phyloP scores from a whole-genome alignment of 2,797 vertebrate species.

The Hybognathus amarus region DNA sequence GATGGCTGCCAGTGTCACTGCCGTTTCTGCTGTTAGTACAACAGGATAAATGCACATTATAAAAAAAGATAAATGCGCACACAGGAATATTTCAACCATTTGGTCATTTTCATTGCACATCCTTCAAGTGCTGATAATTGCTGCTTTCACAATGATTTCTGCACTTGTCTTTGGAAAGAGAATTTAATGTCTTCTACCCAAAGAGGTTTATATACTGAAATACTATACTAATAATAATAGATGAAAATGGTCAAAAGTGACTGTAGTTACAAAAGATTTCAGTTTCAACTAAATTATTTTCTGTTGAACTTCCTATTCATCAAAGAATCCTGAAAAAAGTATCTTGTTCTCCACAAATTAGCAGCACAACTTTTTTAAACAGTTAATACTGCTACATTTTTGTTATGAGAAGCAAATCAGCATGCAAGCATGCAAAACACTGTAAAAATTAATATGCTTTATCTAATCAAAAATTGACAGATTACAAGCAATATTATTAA shows the following conservation, averaged over 20 bases:
- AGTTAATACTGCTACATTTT: background rate
- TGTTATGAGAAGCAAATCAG: background rate
- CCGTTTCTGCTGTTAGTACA: conserved; percentile 13
- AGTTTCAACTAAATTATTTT: background rate
- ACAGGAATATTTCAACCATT: conserved; percentile 5
- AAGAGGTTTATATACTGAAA: background rate
- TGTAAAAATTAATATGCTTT: too few relatives aligned
- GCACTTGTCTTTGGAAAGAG: background rate
- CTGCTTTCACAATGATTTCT: background rate
- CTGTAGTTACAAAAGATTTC: background rate
- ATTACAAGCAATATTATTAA: too few relatives aligned
- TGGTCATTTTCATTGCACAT: conserved; percentile 1
- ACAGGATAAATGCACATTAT: conserved; percentile 18
- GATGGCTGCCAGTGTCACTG: background rate
- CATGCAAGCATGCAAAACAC: too few relatives aligned
- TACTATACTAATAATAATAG: background rate
- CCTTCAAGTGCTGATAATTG: background rate
- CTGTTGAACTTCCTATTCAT: background rate
- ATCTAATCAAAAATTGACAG: too few relatives aligned
- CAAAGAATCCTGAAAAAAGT: background rate
- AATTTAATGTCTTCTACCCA: background rate
- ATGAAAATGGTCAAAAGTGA: background rate
- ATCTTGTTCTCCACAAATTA: background rate
- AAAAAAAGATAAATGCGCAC: conserved; percentile 13
- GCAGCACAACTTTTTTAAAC: background rate